A percentile compares a stretch with the other conserved stretches of the same genome.
These are phyloP conservation scores for Campodea augens DNA, from an alignment of 1,140 invertebrate species.

Conservation along the genomic window DNA sequence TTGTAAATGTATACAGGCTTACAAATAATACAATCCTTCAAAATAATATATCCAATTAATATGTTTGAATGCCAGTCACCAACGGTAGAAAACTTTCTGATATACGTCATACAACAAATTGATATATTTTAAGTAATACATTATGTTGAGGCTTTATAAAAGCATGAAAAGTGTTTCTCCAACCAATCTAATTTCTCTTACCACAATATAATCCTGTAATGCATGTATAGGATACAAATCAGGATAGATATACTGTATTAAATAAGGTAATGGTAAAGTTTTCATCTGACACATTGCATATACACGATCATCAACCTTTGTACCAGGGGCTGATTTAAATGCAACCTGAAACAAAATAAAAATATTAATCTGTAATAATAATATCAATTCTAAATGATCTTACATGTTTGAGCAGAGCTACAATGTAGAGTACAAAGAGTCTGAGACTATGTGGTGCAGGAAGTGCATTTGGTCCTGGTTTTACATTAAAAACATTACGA, in stretches of 20 bases:
- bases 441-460: constrained; percentile 50
- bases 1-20: too few relatives aligned
- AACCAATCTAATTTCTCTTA: constrained; percentile 22
- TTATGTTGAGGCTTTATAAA: too few relatives aligned
- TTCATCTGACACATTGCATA: constrained; percentile 89
- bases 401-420: constrained; percentile 80
- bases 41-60: too few relatives aligned
- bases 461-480: constrained; percentile 36
- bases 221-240: constrained; percentile 75
- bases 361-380: constrained; percentile 6
- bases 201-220: background rate
- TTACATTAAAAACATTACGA: constrained; percentile 41
- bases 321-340: constrained; percentile 67
- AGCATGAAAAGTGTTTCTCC: constrained; percentile 23
- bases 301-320: constrained; percentile 79
- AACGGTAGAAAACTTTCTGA: too few relatives aligned
- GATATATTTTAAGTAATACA: too few relatives aligned
- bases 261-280: constrained; percentile 53
- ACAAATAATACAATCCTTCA: too few relatives aligned
- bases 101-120: too few relatives aligned
- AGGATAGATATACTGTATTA: constrained; percentile 79
- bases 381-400: too few relatives aligned
- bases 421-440: constrained; percentile 71
- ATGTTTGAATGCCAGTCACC: too few relatives aligned
- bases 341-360: constrained; percentile 38